Percentiles rank a stretch among this genome's conserved stretches.
These are phyloP conservation scores for Galeopterus variegatus DNA, from an alignment of 2,113 vertebrate genomes.

Conservation along the genomic window DNA sequence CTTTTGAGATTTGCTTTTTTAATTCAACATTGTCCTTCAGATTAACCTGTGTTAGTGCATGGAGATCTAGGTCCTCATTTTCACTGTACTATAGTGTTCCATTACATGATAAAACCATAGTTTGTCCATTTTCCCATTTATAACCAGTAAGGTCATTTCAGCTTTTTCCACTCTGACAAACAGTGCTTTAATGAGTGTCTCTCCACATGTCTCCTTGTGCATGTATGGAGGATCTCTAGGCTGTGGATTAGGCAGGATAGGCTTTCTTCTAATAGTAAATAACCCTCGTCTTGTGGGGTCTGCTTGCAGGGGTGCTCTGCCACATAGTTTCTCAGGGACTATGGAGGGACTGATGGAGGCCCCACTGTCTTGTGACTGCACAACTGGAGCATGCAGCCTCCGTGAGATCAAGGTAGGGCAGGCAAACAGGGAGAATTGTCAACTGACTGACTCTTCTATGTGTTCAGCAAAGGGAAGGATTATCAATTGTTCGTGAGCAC, in stretches of 20 bases:
- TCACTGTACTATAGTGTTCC: neutral
- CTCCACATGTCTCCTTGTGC: neutral
- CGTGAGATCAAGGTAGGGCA: neutral
- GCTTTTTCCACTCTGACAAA: neutral
- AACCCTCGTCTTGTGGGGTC: no score
- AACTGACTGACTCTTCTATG: neutral
- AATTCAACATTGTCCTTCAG: neutral
- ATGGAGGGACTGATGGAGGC: no score
- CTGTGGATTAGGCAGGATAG: neutral
- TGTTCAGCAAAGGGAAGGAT: neutral
- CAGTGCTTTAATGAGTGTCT: no score
- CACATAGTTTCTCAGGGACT: neutral
- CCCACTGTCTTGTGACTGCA: neutral
- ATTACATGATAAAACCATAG: neutral
- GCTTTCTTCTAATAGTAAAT: neutral
- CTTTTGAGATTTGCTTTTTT: neutral
- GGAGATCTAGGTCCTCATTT: neutral
- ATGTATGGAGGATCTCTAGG: neutral
- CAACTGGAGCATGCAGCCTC: neutral
- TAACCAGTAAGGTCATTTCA: neutral
- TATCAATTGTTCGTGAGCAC: neutral
- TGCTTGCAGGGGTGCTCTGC: neutral
- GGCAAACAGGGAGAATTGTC: neutral
- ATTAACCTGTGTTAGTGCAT: neutral
- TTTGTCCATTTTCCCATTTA: neutral